These are phyloP conservation scores for Cuculus canorus DNA, from an alignment of 2,797 vertebrate species.

Conservation along the genomic window DNA sequence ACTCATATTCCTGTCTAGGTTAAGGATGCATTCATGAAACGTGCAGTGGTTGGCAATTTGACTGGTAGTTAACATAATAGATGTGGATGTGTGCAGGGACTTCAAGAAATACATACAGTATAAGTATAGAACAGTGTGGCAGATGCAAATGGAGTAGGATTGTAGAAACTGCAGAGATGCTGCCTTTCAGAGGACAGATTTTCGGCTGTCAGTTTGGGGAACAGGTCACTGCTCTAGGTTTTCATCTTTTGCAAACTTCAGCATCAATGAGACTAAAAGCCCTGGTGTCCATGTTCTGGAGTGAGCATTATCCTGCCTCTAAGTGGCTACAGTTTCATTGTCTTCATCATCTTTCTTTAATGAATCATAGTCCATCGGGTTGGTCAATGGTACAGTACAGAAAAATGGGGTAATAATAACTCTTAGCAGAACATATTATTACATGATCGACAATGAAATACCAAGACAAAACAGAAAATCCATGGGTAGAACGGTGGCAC, in stretches of 20 bases:
- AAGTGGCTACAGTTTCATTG: background rate
- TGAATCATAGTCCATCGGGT: background rate
- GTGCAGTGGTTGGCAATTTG: background rate
- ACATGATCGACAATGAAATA: background rate
- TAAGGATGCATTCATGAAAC: background rate
- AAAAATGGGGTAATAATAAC: background rate
- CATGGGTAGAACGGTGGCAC: background rate
- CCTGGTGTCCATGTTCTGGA: background rate
- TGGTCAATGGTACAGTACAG: background rate
- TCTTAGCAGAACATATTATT: background rate
- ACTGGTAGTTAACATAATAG: background rate
- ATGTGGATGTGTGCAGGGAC: background rate
- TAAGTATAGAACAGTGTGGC: background rate
- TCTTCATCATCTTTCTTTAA: background rate
- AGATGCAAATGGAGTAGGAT: background rate
- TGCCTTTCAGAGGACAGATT: background rate
- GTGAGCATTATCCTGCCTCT: background rate
- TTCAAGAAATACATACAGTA: background rate
- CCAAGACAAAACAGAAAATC: background rate
- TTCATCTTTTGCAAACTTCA: background rate
- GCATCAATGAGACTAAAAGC: background rate
- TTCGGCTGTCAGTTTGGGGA: background rate
- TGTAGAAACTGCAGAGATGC: background rate
- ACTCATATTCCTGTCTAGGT: background rate
- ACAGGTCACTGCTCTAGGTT: background rate